Evolutionary conservation across 2,113 vertebrate genomes (phyloP), one percentile per base, ranked within the genome.

Genomic region (Entelurus aequoreus): DNA sequence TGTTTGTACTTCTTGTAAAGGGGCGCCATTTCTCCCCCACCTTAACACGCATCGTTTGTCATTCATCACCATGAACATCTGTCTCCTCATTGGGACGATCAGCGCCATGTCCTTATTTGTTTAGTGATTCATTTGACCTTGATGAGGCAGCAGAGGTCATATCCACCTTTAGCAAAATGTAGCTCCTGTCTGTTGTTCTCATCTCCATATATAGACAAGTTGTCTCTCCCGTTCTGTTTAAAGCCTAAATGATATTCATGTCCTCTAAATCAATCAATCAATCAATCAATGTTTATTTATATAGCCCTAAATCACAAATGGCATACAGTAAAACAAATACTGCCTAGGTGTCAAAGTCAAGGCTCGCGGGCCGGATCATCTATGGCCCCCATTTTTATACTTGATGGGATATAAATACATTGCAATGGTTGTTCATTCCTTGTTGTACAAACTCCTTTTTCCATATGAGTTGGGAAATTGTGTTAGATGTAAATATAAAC

Each of bases 51-150:
- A 11, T 47, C 42, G 11, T 11, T 13, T 28, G 59, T 38, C 12
- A 13, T 50, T 10, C 15, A 7, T 5, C 0, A 61, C 58, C 28
- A 15, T 48, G 8, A 50, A 4, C 42, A 46, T 12, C 11, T 36
- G 47, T 16, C 37, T 21, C 48, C 0, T 36, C 6, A 35, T 47
- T 28, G 10, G 48, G 1, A 1, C 48, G 40, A 62, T 69, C 48
- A 51, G 51, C 47, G 38, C 58, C 58, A 35, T 47, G 19, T 60
- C 19, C 44, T 2, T 8, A 56, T 28, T 44, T 44, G 21, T 42
- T 19, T 47, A 47, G 5, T 16, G 63, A 44, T 4, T 70, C 21
- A 21, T 74, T 74, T 88, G 87, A 88, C 87, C 87, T 88, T 88
- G 80, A 79, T 47, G 8, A 66, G 36, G 52, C 68, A 50, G 75